Evolutionary conservation across 1,140 invertebrate species (phyloP), one percentile per base, ranked within the genome.

Genomic region (Acromyrmex heyeri): DNA sequence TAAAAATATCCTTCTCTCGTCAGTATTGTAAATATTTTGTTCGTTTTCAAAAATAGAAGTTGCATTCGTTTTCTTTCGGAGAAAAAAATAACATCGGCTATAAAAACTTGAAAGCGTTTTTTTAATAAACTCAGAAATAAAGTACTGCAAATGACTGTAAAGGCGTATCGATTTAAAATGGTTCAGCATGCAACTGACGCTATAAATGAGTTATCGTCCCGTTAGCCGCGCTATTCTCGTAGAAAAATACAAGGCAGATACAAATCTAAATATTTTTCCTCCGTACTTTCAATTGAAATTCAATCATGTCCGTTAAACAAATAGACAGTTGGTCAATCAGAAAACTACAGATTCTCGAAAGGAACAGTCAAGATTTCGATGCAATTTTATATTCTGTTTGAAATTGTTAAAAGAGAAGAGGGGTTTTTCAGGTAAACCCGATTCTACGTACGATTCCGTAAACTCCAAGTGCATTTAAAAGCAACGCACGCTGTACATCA

Each of bases 101-200:
- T 38, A 38, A 12, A 69, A 70, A 55, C n/a, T 12, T 55, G 14
- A 8, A 18, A 55, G 21, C n/a, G 10, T 4, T 57, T 67, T 70
- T 70, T 55, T 57, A 70, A 81, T 81, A 81, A 81, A 81, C 50
- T 79, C 64, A 38, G 30, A 34, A 81, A 70, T 70, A 30, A 30
- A 79, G 50, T 24, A 57, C 38, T 10, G 8, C 64, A 27, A 5
- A n/a, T 38, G 64, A 57, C 21, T 81, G 30, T 16, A 53, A 64
- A 53, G 64, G 30, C 18, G n/a, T 79, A 81, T 81, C 64, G 64
- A 81, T 81, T 81, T 81, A 57, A 44, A 81, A 81, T 57, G 48
- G 38, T 65, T 53, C 30, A 55, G 16, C 21, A 34, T 57, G n/a
- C 77, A 79, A 64, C 61, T 48, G 61, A 50, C 53, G 16, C 48